Conservation (phyloP, 2,888 invertebrate species). For the Clostera curtula region DNA sequence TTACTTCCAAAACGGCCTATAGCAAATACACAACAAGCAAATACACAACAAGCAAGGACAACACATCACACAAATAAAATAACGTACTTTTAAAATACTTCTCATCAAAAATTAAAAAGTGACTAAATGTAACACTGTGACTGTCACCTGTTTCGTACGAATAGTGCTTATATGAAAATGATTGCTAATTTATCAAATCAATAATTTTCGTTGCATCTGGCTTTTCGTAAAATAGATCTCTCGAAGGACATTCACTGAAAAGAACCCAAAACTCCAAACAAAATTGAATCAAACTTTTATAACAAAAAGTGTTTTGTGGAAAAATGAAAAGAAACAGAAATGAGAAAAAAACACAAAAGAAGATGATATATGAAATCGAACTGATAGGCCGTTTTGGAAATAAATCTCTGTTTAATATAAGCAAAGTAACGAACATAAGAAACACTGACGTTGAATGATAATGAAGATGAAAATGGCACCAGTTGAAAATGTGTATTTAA, state of each 20-base stretch:
- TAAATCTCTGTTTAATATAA: conserved; percentile 57
- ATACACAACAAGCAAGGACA: conserved; percentile 69
- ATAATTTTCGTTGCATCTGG: conserved; percentile 45
- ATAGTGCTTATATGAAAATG: conserved; percentile 56
- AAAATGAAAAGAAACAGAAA: conserved; percentile 56
- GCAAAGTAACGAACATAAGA: conserved; percentile 60
- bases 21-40: conserved; percentile 73
- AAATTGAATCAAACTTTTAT: conserved; percentile 31
- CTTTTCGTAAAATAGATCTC: conserved; percentile 72
- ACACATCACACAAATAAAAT: conserved; percentile 63
- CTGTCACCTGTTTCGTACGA: conserved; percentile 46
- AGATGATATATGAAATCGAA: conserved; percentile 63
- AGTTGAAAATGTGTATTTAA: conserved; percentile 25
- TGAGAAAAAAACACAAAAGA: conserved; percentile 49
- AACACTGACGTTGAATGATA: conserved; percentile 51
- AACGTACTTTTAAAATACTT: conserved; percentile 45
- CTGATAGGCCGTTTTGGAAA: conserved; percentile 77
- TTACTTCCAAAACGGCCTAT: conserved; percentile 74
- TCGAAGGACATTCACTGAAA: conserved; percentile 72
- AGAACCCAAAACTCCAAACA: conserved; percentile 34
- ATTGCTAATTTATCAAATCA: conserved; percentile 47
- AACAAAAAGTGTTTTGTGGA: conserved; percentile 48
- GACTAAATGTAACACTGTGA: conserved; percentile 51
- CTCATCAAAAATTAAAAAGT: conserved; percentile 55
- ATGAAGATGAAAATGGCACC: conserved; percentile 54